Percentiles rank a stretch among this genome's conserved stretches.
phyloP scores from a whole-genome alignment of 1,140 invertebrate species.

The Diprion similis region DNA sequence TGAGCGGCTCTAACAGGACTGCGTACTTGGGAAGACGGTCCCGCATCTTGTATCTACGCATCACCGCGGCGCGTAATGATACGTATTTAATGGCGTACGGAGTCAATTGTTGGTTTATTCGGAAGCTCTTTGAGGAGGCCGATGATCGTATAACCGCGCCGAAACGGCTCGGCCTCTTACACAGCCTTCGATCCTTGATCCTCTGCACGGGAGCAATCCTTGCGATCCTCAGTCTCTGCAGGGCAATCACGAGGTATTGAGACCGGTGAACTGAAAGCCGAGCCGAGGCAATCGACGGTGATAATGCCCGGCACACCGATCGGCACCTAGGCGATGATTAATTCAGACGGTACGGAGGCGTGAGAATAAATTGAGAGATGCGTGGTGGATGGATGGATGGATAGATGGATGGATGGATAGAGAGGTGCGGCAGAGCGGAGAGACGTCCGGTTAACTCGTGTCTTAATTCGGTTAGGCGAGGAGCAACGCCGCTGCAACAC shows the following conservation, averaged over 20 bases:
- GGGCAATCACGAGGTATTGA: not conserved
- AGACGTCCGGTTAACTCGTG: not conserved
- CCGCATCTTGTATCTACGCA: conserved; percentile 10
- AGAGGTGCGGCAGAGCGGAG: not conserved
- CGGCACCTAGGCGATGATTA: conserved; percentile 1
- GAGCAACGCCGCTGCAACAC: not conserved
- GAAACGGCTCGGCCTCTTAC: not conserved
- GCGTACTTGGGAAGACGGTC: not conserved
- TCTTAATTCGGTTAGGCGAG: not conserved
- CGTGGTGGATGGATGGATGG: not conserved
- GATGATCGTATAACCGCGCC: not conserved
- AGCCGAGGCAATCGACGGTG: too few species aligned
- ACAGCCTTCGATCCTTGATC: not conserved
- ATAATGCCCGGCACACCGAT: not conserved
- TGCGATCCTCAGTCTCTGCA: not conserved
- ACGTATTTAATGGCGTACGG: conserved; percentile 12
- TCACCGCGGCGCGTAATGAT: conserved; percentile 13
- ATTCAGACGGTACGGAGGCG: not conserved
- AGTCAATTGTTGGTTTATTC: conserved; percentile 17
- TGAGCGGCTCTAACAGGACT: not conserved
- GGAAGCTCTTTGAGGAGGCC: conserved; percentile 13
- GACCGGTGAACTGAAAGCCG: not conserved
- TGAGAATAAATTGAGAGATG: conserved; percentile 1
- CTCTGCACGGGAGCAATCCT: not conserved
- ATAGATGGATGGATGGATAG: too few species aligned